phyloP scores from a whole-genome alignment of 35 echinoderm and acorn worm genomes.

The Amphiura filiformis region DNA sequence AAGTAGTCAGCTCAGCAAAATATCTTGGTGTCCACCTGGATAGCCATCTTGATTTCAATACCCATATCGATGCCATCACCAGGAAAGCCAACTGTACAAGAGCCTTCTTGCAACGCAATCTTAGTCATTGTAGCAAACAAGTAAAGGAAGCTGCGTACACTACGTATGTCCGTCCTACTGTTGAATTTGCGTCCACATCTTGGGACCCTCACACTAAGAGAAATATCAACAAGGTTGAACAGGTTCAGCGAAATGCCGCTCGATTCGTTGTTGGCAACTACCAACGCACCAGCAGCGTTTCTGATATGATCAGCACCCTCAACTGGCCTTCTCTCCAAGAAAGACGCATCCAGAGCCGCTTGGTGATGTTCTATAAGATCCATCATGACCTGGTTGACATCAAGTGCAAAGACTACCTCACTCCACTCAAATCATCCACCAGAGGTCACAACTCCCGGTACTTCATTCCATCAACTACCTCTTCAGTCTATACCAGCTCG shows the following conservation, averaged over 20 bases:
- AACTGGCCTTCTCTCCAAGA: too few relatives aligned
- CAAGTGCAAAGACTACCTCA: too few relatives aligned
- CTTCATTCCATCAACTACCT: too few relatives aligned
- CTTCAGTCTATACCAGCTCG: too few relatives aligned
- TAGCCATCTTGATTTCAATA: background rate
- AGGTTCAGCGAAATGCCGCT: background rate
- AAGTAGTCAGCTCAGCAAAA: slow-evolving; percentile 17
- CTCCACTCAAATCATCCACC: too few relatives aligned
- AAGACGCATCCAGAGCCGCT: too few relatives aligned
- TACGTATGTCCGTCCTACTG: slow-evolving; percentile 18
- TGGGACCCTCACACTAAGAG: slow-evolving; percentile 43
- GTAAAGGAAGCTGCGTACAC: background rate
- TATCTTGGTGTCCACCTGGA: slow-evolving; percentile 20
- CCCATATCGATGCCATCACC: background rate
- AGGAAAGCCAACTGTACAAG: background rate
- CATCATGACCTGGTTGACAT: too few relatives aligned
- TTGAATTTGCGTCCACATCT: slow-evolving; percentile 17
- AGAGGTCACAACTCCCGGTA: too few relatives aligned
- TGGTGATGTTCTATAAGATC: too few relatives aligned
- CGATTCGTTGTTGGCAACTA: slow-evolving; percentile 3
- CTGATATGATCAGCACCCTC: too few relatives aligned
- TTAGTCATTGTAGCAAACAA: background rate
- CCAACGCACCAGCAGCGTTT: too few relatives aligned
- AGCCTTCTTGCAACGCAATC: background rate
- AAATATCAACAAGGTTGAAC: slow-evolving; percentile 26